phyloP scores from a whole-genome alignment of 1,140 invertebrate genomes.

The Parasteatoda tepidariorum region DNA sequence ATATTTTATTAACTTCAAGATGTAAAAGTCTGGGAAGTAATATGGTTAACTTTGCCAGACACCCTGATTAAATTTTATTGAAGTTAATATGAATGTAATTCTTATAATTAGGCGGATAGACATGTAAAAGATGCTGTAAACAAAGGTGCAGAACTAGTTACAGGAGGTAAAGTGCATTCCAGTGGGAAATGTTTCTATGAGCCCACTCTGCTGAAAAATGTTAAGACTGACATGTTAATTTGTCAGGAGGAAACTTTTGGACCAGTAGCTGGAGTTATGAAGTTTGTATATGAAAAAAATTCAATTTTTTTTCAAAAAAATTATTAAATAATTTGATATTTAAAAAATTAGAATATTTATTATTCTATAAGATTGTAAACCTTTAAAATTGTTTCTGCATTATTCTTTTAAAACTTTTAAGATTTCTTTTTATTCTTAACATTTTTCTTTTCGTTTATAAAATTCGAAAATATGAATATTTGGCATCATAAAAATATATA shows the following conservation, averaged over 20 bases:
- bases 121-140: slow-evolving; percentile 66
- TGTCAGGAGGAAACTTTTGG: slow-evolving; percentile 96
- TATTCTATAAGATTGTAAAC: not conserved
- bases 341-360: not conserved
- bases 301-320: not conserved
- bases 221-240: slow-evolving; percentile 84
- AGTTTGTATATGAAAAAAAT: slow-evolving; percentile 68
- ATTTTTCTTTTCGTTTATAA: no score
- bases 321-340: not conserved
- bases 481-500: no score
- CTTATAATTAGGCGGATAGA: slow-evolving; percentile 64
- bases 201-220: slow-evolving; percentile 88
- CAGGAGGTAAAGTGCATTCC: slow-evolving; percentile 80
- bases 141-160: slow-evolving; percentile 86
- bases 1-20: no score
- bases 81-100: no score
- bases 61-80: no score
- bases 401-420: no score
- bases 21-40: no score
- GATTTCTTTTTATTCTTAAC: no score
- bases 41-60: no score
- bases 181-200: slow-evolving; percentile 85
- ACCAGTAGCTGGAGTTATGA: slow-evolving; percentile 87
- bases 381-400: no score
- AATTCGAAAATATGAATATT: no score